A percentile compares a stretch with the other conserved stretches of the same genome.
These are phyloP conservation scores for Saccopteryx bilineata DNA, from an alignment of 2,113 vertebrate genomes.

Conservation along the genomic window DNA sequence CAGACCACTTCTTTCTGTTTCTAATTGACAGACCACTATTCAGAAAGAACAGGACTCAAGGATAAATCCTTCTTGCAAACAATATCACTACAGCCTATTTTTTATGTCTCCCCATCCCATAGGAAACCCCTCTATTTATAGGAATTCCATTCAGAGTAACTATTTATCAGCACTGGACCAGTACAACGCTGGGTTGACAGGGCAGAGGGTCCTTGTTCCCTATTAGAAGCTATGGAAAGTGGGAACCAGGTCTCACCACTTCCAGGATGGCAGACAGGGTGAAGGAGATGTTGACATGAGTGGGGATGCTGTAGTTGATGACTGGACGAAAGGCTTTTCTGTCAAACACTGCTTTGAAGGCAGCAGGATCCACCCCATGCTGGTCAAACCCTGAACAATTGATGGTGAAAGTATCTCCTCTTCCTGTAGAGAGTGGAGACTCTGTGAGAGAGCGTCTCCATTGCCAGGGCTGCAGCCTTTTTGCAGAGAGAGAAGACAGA, in stretches of 20 bases:
- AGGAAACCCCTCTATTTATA: background rate
- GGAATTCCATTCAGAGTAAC: background rate
- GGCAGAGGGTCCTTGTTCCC: background rate
- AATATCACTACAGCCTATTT: background rate
- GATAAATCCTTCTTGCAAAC: constrained; percentile 43
- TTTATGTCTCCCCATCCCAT: background rate
- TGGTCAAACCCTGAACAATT: constrained; percentile 53
- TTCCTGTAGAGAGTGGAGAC: constrained; percentile 28
- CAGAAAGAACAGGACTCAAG: constrained; percentile 4
- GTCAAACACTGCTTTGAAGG: constrained; percentile 89
- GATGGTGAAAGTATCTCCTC: constrained; percentile 15
- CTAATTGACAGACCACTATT: background rate
- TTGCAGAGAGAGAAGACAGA: background rate
- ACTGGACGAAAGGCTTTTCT: constrained; percentile 88
- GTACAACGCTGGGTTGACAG: background rate
- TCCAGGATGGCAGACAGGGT: constrained; percentile 91
- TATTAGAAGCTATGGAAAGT: background rate
- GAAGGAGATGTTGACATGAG: constrained; percentile 91
- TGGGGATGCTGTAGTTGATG: constrained; percentile 89
- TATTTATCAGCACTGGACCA: background rate
- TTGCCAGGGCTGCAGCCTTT: background rate
- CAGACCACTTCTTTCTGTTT: background rate
- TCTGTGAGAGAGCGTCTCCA: background rate
- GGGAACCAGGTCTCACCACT: constrained; percentile 86
- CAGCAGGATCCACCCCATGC: constrained; percentile 84